Conservation (phyloP, 1,140 invertebrate genomes). For the Scaptomyza pallida region DNA sequence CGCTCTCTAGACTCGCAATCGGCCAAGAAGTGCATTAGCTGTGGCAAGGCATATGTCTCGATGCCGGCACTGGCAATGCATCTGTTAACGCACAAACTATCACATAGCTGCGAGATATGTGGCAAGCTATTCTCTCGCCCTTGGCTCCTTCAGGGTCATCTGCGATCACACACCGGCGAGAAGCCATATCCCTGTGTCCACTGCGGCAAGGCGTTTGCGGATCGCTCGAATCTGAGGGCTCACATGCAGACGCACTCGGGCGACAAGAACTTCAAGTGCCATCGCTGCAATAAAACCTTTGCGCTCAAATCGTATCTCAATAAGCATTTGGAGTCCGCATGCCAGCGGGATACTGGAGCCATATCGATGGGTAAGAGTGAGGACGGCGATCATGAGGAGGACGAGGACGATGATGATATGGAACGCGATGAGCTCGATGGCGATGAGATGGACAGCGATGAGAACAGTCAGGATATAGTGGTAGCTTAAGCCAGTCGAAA, state of each 20-base stretch:
- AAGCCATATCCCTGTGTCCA: constrained; percentile 87
- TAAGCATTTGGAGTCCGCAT: constrained; percentile 97
- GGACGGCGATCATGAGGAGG: constrained; percentile 44
- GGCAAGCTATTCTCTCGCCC: constrained; percentile 96
- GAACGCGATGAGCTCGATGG: constrained; percentile 53
- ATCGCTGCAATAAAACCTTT: constrained; percentile 95
- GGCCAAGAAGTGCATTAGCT: constrained; percentile 97
- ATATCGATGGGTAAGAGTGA: constrained; percentile 46
- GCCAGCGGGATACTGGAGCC: constrained; percentile 84
- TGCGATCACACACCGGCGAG: constrained; percentile 88
- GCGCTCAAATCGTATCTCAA: constrained; percentile 98
- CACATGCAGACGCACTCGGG: constrained; percentile 97
- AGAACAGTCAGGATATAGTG: constrained; percentile 83
- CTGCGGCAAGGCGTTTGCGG: constrained; percentile 88
- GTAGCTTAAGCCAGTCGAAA: constrained; percentile 70
- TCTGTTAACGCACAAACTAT: constrained; percentile 94
- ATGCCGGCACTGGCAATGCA: constrained; percentile 99
- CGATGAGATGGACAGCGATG: constrained; percentile 73
- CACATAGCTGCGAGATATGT: constrained; percentile 96
- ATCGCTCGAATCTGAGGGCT: constrained; percentile 93
- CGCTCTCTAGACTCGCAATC: constrained; percentile 95
- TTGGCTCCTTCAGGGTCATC: constrained; percentile 95
- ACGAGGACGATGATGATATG: constrained; percentile 38
- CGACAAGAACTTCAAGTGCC: constrained; percentile 95
- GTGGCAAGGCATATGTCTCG: constrained; percentile 97